These are phyloP conservation scores for Altica lythri DNA, from an alignment of 2,888 invertebrate genomes.

Conservation along the genomic window DNA sequence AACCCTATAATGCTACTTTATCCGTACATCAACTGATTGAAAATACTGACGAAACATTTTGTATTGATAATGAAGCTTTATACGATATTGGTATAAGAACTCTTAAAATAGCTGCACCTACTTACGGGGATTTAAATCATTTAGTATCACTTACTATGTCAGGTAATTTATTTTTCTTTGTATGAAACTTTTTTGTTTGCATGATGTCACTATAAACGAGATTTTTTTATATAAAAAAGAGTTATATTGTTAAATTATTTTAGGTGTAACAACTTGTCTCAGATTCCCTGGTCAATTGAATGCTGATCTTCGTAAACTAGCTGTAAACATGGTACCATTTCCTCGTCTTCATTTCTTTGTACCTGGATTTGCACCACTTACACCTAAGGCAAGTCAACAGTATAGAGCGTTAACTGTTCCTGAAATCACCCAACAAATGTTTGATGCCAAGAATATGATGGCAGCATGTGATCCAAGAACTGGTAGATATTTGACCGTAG, in stretches of 20 bases:
- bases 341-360: slow-evolving; percentile 95
- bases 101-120: slow-evolving; percentile 74
- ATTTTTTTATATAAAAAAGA: slow-evolving; percentile 60
- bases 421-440: slow-evolving; percentile 80
- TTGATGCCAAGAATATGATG: slow-evolving; percentile 80
- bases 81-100: slow-evolving; percentile 89
- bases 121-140: slow-evolving; percentile 89
- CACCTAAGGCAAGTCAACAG: slow-evolving; percentile 83
- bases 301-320: slow-evolving; percentile 88
- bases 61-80: slow-evolving; percentile 80
- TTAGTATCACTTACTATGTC: slow-evolving; percentile 84
- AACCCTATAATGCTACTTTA: slow-evolving; percentile 86
- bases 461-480: slow-evolving; percentile 75
- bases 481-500: slow-evolving; percentile 61
- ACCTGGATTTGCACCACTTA: slow-evolving; percentile 94
- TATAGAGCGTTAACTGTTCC: slow-evolving; percentile 74
- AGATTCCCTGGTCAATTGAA: slow-evolving; percentile 92
- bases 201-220: neutral
- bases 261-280: slow-evolving; percentile 80
- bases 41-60: slow-evolving; percentile 88
- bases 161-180: too few species aligned
- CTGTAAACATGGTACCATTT: slow-evolving; percentile 98
- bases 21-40: slow-evolving; percentile 87
- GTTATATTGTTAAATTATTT: too few species aligned
- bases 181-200: too few species aligned